Percentiles rank a stretch among this genome's conserved stretches.
These are phyloP conservation scores for Tamias sibiricus DNA, from an alignment of 2,113 vertebrate genomes.

Conservation along the genomic window DNA sequence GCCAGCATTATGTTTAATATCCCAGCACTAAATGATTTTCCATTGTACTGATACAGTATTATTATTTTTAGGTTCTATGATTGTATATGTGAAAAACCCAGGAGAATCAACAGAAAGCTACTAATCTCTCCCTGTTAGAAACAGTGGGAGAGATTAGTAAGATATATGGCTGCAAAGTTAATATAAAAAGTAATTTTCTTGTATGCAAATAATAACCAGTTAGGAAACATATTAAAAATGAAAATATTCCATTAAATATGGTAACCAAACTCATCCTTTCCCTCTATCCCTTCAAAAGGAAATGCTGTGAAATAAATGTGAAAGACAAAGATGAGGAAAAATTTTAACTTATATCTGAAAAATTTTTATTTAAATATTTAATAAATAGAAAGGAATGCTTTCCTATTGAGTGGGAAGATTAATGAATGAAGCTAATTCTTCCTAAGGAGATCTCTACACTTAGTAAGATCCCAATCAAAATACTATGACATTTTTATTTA, in stretches of 20 bases:
- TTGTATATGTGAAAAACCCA: neutral
- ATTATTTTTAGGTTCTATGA: neutral
- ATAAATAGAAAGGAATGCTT: slow-evolving; percentile 1
- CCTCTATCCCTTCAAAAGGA: neutral
- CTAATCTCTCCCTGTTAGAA: neutral
- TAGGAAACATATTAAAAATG: slow-evolving; percentile 24
- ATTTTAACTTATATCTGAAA: slow-evolving; percentile 14
- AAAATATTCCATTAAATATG: slow-evolving; percentile 19
- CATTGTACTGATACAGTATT: neutral
- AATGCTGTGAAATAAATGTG: slow-evolving; percentile 47
- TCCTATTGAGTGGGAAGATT: slow-evolving; percentile 8
- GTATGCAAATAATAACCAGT: neutral
- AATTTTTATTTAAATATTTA: neutral
- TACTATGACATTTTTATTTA: neutral
- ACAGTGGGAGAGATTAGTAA: neutral
- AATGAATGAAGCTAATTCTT: slow-evolving; percentile 6
- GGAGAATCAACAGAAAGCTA: slow-evolving; percentile 5
- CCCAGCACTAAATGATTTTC: neutral
- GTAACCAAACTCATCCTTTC: neutral
- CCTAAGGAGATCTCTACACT: neutral
- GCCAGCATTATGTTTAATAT: neutral
- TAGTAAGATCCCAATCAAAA: neutral
- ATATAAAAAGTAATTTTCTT: slow-evolving; percentile 25
- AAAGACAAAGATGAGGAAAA: slow-evolving; percentile 21
- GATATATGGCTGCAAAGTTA: neutral